Evolutionary conservation across 2,113 vertebrate genomes (phyloP).

Genomic region (Chionodraco myersi): DNA sequence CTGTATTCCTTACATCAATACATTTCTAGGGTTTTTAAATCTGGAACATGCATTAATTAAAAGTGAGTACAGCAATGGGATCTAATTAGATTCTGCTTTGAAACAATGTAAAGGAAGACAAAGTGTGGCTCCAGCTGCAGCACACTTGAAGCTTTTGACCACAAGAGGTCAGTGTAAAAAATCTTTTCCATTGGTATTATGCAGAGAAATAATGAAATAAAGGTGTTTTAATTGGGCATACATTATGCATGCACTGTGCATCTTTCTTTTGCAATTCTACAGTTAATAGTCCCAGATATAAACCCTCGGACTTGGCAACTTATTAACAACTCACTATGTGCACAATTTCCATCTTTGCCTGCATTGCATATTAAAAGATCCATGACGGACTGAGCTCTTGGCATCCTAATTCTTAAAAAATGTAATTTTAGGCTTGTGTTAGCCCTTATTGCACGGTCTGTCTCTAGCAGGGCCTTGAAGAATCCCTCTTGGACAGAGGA

Average conservation of each 20-base stretch:
- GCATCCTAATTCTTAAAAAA: constrained; percentile 1
- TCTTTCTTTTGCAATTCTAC: constrained; percentile 24
- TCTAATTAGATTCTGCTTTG: background rate
- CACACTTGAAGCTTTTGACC: constrained; percentile 10
- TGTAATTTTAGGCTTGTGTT: constrained; percentile 3
- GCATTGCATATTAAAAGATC: background rate
- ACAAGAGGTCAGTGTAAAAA: constrained; percentile 49
- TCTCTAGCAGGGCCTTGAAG: constrained; percentile 24
- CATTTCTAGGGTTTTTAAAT: background rate
- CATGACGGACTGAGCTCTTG: background rate
- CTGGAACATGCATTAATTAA: background rate
- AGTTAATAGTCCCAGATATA: constrained; percentile 3
- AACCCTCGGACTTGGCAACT: background rate
- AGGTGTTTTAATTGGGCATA: constrained; percentile 11
- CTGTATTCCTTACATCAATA: background rate
- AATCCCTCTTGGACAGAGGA: constrained; percentile 4
- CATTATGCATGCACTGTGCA: constrained; percentile 41
- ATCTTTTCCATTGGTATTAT: constrained; percentile 1
- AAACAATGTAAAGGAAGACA: background rate
- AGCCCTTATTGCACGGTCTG: constrained; percentile 1
- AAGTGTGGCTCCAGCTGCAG: background rate
- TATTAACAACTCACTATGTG: constrained; percentile 21
- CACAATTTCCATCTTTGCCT: constrained; percentile 11
- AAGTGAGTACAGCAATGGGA: no score
- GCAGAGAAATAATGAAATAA: background rate